Evolutionary conservation across 37 sponge, comb jelly and placozoan species (phyloP).

Genomic region (Theonella swinhoei): DNA sequence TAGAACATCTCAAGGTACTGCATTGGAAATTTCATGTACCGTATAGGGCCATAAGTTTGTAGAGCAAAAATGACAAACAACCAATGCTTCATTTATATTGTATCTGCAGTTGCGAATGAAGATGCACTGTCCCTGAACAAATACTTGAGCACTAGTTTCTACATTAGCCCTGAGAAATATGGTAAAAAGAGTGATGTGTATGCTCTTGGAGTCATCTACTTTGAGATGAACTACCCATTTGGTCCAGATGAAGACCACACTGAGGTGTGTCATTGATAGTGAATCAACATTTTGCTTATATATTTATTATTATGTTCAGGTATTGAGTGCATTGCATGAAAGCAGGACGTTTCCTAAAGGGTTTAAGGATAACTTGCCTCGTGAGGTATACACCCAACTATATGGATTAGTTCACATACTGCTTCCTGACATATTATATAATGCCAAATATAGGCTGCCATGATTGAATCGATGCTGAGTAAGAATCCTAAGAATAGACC

Average conservation of each 20-base stretch:
- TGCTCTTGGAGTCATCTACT: constrained; percentile 69
- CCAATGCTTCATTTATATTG: too few species aligned
- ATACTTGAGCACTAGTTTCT: constrained; percentile 47
- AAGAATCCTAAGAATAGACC: background rate
- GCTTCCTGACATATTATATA: background rate
- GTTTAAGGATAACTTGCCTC: background rate
- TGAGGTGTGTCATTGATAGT: background rate
- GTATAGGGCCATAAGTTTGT: too few species aligned
- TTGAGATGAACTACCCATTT: constrained; percentile 70
- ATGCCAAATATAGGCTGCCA: background rate
- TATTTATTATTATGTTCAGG: background rate
- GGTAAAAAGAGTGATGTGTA: constrained; percentile 69
- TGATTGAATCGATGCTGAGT: background rate
- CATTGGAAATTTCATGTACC: constrained; percentile 8
- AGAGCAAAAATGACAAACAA: too few species aligned
- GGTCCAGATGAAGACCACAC: background rate
- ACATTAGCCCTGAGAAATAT: constrained; percentile 77
- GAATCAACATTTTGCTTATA: background rate
- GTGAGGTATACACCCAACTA: background rate
- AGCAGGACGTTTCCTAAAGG: background rate
- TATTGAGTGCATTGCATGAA: background rate
- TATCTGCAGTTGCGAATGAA: background rate
- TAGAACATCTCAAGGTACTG: constrained; percentile 1
- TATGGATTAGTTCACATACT: too few species aligned
- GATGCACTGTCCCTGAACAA: constrained; percentile 27